Percentiles rank a stretch among this genome's conserved stretches.
phyloP scores from a whole-genome alignment of 37 sponge, comb jelly and placozoan species.

The Chondrosia reniformis region DNA sequence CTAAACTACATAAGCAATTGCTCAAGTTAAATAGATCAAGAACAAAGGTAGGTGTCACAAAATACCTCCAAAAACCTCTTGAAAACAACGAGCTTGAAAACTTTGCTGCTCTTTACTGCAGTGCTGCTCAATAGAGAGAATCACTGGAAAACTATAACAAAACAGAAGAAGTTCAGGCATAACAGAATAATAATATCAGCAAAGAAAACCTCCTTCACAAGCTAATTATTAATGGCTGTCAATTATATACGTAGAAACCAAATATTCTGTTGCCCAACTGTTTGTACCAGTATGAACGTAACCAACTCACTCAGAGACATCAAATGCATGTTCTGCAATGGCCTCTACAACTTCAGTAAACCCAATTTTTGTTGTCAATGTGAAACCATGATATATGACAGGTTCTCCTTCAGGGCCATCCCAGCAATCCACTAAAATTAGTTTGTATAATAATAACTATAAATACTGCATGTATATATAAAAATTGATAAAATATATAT shows the following conservation, averaged over 20 bases:
- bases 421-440: conserved; percentile 93
- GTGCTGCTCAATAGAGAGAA: conserved; percentile 98
- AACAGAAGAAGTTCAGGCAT: background rate
- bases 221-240: too few species aligned
- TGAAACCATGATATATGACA: conserved; percentile 92
- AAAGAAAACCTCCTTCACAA: too few species aligned
- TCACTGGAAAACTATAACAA: conserved; percentile 59
- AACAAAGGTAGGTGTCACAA: too few species aligned
- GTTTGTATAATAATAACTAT: too few species aligned
- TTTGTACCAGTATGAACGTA: too few species aligned
- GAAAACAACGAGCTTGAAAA: conserved; percentile 75
- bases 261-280: too few species aligned
- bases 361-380: conserved; percentile 83
- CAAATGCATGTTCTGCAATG: conserved; percentile 93
- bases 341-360: conserved; percentile 86
- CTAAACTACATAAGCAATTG: too few species aligned
- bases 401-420: conserved; percentile 89
- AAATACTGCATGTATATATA: too few species aligned
- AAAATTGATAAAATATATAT: too few species aligned
- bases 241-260: too few species aligned
- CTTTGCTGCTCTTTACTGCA: conserved; percentile 84
- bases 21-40: too few species aligned
- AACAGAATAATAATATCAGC: too few species aligned
- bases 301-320: conserved; percentile 61
- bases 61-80: conserved; percentile 81